Conservation (phyloP, 2,888 invertebrate species). For the Polydrusus pterygomalis region DNA sequence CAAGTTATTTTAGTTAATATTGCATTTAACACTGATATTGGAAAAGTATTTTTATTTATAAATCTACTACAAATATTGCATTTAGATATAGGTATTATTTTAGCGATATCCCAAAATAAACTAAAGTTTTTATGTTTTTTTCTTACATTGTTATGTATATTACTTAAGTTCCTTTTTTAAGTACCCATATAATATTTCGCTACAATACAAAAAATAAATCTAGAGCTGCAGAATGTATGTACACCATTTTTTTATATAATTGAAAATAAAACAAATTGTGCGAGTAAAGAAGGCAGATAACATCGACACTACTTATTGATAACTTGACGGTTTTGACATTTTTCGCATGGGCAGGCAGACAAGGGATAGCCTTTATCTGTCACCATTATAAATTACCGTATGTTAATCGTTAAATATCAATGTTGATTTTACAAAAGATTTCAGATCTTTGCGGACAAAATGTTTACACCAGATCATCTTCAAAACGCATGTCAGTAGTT, state of each 20-base stretch:
- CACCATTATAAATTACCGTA: too few species aligned
- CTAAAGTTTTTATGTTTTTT: constrained; percentile 61
- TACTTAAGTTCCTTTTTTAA: constrained; percentile 60
- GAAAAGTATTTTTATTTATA: constrained; percentile 63
- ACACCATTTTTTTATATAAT: constrained; percentile 60
- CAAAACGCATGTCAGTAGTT: too few species aligned
- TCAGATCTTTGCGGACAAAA: too few species aligned
- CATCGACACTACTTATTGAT: constrained; percentile 59
- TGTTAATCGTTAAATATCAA: too few species aligned
- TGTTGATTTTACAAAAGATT: too few species aligned
- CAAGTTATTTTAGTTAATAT: constrained; percentile 57
- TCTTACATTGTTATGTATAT: constrained; percentile 59
- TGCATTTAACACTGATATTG: constrained; percentile 69
- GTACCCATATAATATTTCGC: constrained; percentile 61
- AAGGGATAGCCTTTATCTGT: not conserved
- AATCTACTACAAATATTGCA: constrained; percentile 64
- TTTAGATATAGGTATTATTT: constrained; percentile 43
- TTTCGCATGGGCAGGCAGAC: not conserved
- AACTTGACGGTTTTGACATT: constrained; percentile 24
- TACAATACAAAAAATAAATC: constrained; percentile 63
- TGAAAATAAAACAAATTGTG: constrained; percentile 62
- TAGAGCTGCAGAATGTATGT: constrained; percentile 66
- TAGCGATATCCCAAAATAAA: constrained; percentile 64
- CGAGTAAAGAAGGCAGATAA: constrained; percentile 62
- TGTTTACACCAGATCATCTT: too few species aligned